phyloP scores from a whole-genome alignment of 2,113 vertebrate species.

The Halichoeres trimaculatus region DNA sequence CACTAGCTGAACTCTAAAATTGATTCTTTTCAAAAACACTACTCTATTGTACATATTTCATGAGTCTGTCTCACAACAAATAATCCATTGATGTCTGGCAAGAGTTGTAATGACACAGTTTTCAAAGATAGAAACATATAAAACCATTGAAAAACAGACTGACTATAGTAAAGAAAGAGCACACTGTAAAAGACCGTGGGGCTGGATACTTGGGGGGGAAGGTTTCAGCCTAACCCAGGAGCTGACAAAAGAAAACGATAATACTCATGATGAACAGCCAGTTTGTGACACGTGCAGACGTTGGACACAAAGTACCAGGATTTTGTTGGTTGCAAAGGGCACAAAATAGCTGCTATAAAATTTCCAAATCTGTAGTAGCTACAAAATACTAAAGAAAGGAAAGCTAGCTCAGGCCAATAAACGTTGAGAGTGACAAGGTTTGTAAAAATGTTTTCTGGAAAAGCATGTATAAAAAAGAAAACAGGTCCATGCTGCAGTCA shows the following conservation, averaged over 20 bases:
- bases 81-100: conserved; percentile 62
- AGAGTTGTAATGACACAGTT: conserved; percentile 62
- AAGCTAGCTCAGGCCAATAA: background rate
- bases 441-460: background rate
- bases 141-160: conserved; percentile 74
- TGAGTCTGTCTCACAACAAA: conserved; percentile 57
- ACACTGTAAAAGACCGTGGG: conserved; percentile 56
- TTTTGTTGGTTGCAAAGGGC: background rate
- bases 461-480: background rate
- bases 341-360: background rate
- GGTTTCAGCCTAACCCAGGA: conserved; percentile 44
- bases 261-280: background rate
- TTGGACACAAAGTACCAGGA: background rate
- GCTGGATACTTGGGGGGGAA: conserved; percentile 49
- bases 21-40: conserved; percentile 64
- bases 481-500: conserved; percentile 21
- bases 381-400: background rate
- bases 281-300: conserved; percentile 12
- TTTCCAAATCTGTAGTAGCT: background rate
- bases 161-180: conserved; percentile 62
- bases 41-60: conserved; percentile 56
- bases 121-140: conserved; percentile 80
- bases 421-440: conserved; percentile 1
- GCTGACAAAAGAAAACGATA: conserved; percentile 5
- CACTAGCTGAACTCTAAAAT: conserved; percentile 60